A percentile compares a stretch with the other conserved stretches of the same genome.
Conservation (phyloP, 2,797 vertebrate genomes). For the Falco naumanni region DNA sequence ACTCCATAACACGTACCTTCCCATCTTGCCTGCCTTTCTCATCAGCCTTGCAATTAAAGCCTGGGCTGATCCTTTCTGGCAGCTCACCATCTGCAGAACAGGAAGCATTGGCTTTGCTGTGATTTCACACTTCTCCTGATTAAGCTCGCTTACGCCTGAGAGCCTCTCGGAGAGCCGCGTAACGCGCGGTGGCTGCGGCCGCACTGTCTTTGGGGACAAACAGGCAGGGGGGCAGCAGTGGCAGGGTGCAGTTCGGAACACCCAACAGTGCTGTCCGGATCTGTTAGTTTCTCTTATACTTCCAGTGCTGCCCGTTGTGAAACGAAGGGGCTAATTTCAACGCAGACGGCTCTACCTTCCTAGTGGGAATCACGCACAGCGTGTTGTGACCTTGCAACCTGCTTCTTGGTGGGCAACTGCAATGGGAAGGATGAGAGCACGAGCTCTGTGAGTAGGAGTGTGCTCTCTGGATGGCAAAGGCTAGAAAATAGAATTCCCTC, state of each 20-base stretch:
- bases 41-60: slow-evolving; percentile 62
- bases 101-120: slow-evolving; percentile 56
- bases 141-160: background rate
- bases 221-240: background rate
- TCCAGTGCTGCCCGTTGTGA: background rate
- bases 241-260: slow-evolving; percentile 30
- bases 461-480: background rate
- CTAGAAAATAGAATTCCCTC: background rate
- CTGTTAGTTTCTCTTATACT: background rate
- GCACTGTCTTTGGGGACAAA: background rate
- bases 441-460: background rate
- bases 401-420: background rate
- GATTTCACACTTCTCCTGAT: slow-evolving; percentile 66
- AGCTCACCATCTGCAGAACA: slow-evolving; percentile 71
- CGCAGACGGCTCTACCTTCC: background rate
- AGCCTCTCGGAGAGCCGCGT: background rate
- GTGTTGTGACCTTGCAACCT: background rate
- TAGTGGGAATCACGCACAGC: accelerated
- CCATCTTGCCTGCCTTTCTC: slow-evolving; percentile 45
- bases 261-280: background rate
- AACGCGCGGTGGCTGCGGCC: background rate
- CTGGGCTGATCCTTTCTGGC: slow-evolving; percentile 69
- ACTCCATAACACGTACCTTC: background rate
- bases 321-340: background rate
- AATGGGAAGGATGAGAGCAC: background rate